Conservation (phyloP, 2,888 invertebrate species). For the Drosophila meridionalis region DNA sequence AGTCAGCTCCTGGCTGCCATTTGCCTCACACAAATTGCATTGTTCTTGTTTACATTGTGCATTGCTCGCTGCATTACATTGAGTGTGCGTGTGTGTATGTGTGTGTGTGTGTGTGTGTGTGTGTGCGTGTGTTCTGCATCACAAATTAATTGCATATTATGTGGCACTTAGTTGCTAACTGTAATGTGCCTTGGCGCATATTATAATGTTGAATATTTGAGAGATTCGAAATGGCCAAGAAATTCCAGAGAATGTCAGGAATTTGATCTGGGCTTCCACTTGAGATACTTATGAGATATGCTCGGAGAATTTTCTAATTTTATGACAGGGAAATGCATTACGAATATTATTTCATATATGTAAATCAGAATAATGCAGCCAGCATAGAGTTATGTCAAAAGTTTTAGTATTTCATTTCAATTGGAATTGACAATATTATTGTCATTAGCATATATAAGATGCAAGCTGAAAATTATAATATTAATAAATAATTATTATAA, state of each 20-base stretch:
- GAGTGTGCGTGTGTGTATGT: slow-evolving; percentile 4
- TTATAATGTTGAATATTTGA: slow-evolving; percentile 11
- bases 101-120: neutral
- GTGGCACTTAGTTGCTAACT: slow-evolving; percentile 44
- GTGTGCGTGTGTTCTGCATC: slow-evolving; percentile 12
- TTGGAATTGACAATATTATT: no score
- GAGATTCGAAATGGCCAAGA: neutral
- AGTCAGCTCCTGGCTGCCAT: slow-evolving; percentile 26
- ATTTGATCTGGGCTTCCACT: neutral
- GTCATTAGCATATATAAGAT: no score
- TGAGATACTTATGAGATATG: neutral
- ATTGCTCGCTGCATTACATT: slow-evolving; percentile 11
- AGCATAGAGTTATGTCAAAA: neutral
- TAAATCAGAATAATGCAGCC: neutral
- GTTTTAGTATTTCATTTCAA: no score
- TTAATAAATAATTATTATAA: no score
- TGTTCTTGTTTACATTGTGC: slow-evolving; percentile 43
- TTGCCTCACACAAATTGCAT: slow-evolving; percentile 32
- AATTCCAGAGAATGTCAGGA: neutral
- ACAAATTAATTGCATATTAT: slow-evolving; percentile 45
- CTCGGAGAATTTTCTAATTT: neutral
- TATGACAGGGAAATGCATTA: neutral
- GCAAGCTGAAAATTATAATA: no score
- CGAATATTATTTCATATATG: neutral
- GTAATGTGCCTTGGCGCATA: slow-evolving; percentile 17